Base-by-base conservation (phyloP, 2,888 invertebrate genomes). In the Latheticus oryzae region DNA sequence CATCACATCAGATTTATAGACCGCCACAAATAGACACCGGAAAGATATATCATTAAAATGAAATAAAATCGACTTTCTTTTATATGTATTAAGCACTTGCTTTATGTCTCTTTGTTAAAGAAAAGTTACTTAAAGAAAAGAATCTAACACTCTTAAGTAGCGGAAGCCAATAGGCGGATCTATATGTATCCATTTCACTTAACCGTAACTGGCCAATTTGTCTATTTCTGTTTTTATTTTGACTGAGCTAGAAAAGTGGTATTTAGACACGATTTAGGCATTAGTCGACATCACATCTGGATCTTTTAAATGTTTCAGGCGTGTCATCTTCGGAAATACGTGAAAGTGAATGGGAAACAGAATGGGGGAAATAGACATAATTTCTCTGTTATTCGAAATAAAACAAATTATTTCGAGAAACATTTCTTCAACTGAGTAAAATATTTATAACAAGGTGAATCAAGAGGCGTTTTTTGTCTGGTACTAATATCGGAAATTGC, bases 161-260 rank as follows among this genome's bases (percentile, higher is more conserved):
- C 28, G 38, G 38, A 38, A 38, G 17, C 11, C 11, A 23, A 37
- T 5, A 19, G 45, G 45, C 45, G 45, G 24, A 15, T n/a, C 42
- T 38, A 9, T 17, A 21, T 21, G 11, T 24, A 24, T 40, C 40
- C 40, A 40, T 24, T 40, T 15, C 23, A 24, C 45, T 13, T 30
- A 19, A 17, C 26, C 26, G 23, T 33, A 51, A 60, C 66, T 37
- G 37, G 52, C 61, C 63, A 69, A 70, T 70, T 70, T 70, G 68
- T 70, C 68, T 70, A 70, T 70, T 69, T 70, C 68, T 52, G 67
- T 65, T 8, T 21, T 15, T 70, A 68, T 70, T 70, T 65, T 70
- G 69, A 70, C 69, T 70, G 58, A 64, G 55, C 59, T 57, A 58
- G 62, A 54, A 64, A 69, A 69, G 57, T 53, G 62, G 59, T 62